Evolutionary conservation across 2,113 vertebrate species (phyloP).

Genomic region (Sinocyclocheilus rhinocerous): DNA sequence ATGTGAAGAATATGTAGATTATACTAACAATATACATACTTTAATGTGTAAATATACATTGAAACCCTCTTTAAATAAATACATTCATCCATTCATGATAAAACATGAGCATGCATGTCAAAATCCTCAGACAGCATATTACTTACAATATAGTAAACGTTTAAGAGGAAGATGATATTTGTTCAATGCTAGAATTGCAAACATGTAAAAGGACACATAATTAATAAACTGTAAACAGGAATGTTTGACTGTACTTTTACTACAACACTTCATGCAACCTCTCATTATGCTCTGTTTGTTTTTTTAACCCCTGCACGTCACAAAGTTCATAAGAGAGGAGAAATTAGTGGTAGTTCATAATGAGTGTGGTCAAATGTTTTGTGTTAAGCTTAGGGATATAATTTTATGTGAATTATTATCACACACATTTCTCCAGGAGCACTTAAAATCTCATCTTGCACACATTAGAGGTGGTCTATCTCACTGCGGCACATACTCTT

Average conservation of each 20-base stretch:
- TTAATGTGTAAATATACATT: no score
- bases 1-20: no score
- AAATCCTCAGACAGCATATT: not conserved
- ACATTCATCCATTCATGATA: not conserved
- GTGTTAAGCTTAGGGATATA: conserved; percentile 62
- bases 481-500: conserved; percentile 38
- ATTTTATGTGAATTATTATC: conserved; percentile 68
- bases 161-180: not conserved
- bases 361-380: conserved; percentile 57
- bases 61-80: no score
- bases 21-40: no score
- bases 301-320: conserved; percentile 17
- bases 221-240: not conserved
- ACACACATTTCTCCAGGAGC: conserved; percentile 59
- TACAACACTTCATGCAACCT: no score
- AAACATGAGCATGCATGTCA: not conserved
- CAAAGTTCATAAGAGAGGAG: conserved; percentile 38
- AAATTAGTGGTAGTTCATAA: conserved; percentile 64
- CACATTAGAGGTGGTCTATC: conserved; percentile 52
- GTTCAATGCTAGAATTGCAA: not conserved
- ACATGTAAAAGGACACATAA: not conserved
- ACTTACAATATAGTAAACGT: no score
- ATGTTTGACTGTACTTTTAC: no score
- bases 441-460: conserved; percentile 61
- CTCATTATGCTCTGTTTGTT: no score